Conservation (phyloP, 2,888 invertebrate genomes). For the Ethmia dodecea region DNA sequence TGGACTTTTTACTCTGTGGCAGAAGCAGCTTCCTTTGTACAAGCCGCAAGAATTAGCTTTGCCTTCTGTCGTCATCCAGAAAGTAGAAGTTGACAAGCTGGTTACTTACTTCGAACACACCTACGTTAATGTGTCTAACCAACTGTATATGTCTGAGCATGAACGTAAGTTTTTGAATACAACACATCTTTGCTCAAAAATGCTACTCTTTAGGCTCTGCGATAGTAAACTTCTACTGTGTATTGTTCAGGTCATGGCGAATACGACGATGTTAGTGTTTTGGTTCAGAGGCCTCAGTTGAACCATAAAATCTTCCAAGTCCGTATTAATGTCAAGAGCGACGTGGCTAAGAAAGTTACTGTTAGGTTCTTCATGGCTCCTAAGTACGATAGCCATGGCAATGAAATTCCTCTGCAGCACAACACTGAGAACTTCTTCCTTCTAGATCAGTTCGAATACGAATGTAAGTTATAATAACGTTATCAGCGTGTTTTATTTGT, state of each 20-base stretch:
- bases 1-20: slow-evolving; percentile 78
- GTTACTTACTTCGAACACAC: slow-evolving; percentile 83
- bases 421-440: slow-evolving; percentile 74
- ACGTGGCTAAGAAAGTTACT: slow-evolving; percentile 65
- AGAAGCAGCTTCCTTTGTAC: slow-evolving; percentile 77
- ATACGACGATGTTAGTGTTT: slow-evolving; percentile 59
- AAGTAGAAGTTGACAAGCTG: slow-evolving; percentile 80
- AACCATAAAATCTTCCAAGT: slow-evolving; percentile 84
- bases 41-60: slow-evolving; percentile 77
- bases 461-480: slow-evolving; percentile 50
- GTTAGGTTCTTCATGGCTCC: slow-evolving; percentile 84
- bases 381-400: slow-evolving; percentile 79
- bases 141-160: slow-evolving; percentile 56
- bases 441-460: slow-evolving; percentile 66
- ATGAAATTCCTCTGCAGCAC: slow-evolving; percentile 67
- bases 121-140: slow-evolving; percentile 79
- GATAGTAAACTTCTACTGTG: neutral
- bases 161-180: slow-evolving; percentile 51
- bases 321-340: slow-evolving; percentile 78
- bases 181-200: neutral
- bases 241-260: slow-evolving; percentile 34
- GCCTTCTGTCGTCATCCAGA: slow-evolving; percentile 79
- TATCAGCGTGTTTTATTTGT: too few species aligned
- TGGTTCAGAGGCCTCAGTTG: slow-evolving; percentile 78
- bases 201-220: neutral